Evolutionary conservation across 1,140 invertebrate genomes (phyloP), one percentile per base, ranked within the genome.

Genomic region (Drosophila athabasca): DNA sequence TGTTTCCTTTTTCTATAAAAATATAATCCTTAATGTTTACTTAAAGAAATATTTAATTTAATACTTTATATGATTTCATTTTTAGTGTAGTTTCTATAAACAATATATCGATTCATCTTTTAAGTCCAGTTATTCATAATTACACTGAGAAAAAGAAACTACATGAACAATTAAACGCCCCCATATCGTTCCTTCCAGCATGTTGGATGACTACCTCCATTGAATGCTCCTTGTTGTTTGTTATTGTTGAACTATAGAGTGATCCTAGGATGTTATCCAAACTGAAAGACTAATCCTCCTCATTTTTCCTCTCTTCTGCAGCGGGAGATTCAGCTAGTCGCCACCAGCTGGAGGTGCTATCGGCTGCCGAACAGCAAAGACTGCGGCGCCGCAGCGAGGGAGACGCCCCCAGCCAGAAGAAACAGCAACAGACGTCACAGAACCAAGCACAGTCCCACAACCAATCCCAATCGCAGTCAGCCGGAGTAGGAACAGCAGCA

Each of bases 311-410:
- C 22, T 13, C 15, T 11, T 39, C 35, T 39, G 13, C 39, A 68
- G 62, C 29, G 75, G 53, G 62, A 71, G 57, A 73, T 69, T 62
- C 53, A 85, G 67, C 66, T 78, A 85, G 54, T 64, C 71, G 64
- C 22, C 73, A 90, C 43, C 79, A 84, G 61, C 50, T 85, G 59
- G 70, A 77, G 48, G 75, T 68, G 3, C 73, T 77, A 9, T 55
- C 69, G 44, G 60, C 69, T 9, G 81, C 52, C 39, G 85, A 91
- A 41, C 89, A 90, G 58, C 89, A 90, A 54, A 68, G 77, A 8
- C 70, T 89, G 22, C 78, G 91, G 0, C 84, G 91, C 43, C 88
- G 80, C 65, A 92, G 91, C 74, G 91, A 92, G 61, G 90, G 91
- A 48, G 91, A 92, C 73, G 84, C 78, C 4, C 81, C 81, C 52